Conservation (phyloP, 2,888 invertebrate genomes). For the Augochlorella aurata region DNA sequence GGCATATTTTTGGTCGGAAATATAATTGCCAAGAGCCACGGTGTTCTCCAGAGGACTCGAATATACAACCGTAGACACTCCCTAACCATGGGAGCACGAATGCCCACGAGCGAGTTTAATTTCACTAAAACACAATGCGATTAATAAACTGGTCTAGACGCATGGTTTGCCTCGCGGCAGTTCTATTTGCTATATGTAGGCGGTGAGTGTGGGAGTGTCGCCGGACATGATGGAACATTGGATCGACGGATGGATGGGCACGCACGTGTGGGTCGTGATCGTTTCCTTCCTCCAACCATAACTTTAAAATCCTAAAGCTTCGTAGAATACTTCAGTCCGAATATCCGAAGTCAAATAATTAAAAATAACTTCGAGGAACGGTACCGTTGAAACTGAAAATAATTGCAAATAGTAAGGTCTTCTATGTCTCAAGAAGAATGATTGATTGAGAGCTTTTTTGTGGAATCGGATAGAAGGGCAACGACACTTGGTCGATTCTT, state of each 20-base stretch:
- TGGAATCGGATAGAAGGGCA: constrained; percentile 32
- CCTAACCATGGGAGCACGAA: constrained; percentile 36
- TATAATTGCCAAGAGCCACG: neutral
- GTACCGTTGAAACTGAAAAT: neutral
- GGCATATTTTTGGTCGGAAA: neutral
- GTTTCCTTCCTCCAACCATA: constrained; percentile 54
- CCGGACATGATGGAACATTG: constrained; percentile 63
- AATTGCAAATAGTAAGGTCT: too few species aligned
- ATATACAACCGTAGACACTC: constrained; percentile 47
- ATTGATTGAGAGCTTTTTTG: neutral
- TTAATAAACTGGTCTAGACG: constrained; percentile 69
- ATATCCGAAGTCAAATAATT: too few species aligned
- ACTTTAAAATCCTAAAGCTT: constrained; percentile 31
- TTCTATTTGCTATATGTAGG: constrained; percentile 68
- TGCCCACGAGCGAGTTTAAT: constrained; percentile 60
- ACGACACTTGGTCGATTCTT: constrained; percentile 52
- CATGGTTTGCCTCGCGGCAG: constrained; percentile 52
- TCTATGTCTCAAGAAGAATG: neutral
- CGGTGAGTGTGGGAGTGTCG: constrained; percentile 69
- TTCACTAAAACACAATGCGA: constrained; percentile 65
- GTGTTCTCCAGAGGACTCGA: constrained; percentile 20
- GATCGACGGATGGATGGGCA: constrained; percentile 55
- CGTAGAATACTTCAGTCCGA: too few species aligned
- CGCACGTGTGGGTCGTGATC: constrained; percentile 54
- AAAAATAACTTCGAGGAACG: neutral